phyloP scores from a whole-genome alignment of 2,113 vertebrate genomes.

The Pelusios castaneus region DNA sequence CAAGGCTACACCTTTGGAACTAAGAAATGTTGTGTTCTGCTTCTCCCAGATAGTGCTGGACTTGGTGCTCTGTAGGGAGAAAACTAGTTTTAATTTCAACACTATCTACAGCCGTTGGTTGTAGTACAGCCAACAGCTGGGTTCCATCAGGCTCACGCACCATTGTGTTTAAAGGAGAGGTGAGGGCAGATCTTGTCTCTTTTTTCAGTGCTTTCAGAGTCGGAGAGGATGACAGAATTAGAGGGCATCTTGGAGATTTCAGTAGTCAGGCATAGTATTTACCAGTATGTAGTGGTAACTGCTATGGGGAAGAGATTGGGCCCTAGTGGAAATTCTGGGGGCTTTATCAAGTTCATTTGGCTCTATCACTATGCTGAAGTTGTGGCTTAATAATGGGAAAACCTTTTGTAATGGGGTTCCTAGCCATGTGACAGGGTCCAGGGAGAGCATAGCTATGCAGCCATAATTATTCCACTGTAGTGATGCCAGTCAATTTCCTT shows the following conservation, averaged over 20 bases:
- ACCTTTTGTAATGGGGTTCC: too few species aligned
- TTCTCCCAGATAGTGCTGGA: too few species aligned
- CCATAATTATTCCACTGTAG: slow-evolving; percentile 67
- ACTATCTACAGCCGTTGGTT: not conserved
- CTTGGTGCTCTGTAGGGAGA: not conserved
- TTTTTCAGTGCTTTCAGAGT: not conserved
- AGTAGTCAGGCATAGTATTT: not conserved
- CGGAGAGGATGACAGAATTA: not conserved
- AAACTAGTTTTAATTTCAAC: not conserved
- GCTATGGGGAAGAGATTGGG: not conserved
- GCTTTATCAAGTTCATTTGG: not conserved
- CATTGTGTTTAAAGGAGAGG: not conserved
- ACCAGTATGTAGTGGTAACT: not conserved
- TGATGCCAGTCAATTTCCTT: not conserved
- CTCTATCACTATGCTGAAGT: not conserved
- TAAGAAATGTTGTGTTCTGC: too few species aligned
- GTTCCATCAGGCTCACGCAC: not conserved
- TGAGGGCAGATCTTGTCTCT: not conserved
- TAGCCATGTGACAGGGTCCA: too few species aligned
- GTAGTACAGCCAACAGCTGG: not conserved
- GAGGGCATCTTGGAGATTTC: not conserved
- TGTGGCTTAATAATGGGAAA: too few species aligned
- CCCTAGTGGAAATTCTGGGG: not conserved
- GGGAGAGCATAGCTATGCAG: not conserved
- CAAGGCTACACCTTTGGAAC: too few species aligned